Percentiles rank a stretch among this genome's conserved stretches.
phyloP scores from a whole-genome alignment of 2,888 invertebrate species.

The Adelognathus sp. region DNA sequence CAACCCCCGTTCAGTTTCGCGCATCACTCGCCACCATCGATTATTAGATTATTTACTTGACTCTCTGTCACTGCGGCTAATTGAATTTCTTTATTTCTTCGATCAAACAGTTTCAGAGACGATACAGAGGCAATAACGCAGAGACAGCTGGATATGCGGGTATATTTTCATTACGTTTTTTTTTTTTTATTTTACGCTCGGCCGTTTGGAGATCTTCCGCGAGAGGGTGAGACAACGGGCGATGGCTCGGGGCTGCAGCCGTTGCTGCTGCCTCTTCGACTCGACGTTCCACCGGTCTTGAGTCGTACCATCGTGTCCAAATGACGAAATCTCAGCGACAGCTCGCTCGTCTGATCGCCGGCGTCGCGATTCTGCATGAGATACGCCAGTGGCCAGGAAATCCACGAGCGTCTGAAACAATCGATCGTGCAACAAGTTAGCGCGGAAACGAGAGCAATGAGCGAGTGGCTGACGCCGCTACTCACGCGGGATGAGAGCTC shows the following conservation, averaged over 20 bases:
- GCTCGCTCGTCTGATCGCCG: conserved; percentile 85
- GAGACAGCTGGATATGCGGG: conserved; percentile 49
- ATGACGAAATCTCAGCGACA: conserved; percentile 93
- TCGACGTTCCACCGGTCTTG: conserved; percentile 83
- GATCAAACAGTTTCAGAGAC: too few species aligned
- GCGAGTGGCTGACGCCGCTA: too few species aligned
- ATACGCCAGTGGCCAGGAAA: conserved; percentile 95
- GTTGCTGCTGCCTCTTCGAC: conserved; percentile 84
- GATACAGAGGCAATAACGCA: too few species aligned
- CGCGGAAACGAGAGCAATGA: not conserved
- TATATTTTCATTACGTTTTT: conserved; percentile 29
- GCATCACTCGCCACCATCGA: conserved; percentile 47
- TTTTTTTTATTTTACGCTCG: conserved; percentile 67
- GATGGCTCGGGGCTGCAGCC: conserved; percentile 88
- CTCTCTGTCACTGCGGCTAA: not conserved
- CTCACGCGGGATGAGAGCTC: conserved; percentile 71
- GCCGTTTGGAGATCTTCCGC: conserved; percentile 76
- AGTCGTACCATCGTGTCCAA: conserved; percentile 92
- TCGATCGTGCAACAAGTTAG: not conserved
- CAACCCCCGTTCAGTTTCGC: too few species aligned
- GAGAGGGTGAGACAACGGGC: conserved; percentile 81
- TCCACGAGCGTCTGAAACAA: conserved; percentile 92
- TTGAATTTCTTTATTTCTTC: not conserved
- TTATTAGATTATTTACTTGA: not conserved
- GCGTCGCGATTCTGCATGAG: conserved; percentile 90